A percentile compares a stretch with the other conserved stretches of the same genome.
These are phyloP conservation scores for Conops quadrifasciatus DNA, from an alignment of 2,888 invertebrate genomes.

Conservation along the genomic window DNA sequence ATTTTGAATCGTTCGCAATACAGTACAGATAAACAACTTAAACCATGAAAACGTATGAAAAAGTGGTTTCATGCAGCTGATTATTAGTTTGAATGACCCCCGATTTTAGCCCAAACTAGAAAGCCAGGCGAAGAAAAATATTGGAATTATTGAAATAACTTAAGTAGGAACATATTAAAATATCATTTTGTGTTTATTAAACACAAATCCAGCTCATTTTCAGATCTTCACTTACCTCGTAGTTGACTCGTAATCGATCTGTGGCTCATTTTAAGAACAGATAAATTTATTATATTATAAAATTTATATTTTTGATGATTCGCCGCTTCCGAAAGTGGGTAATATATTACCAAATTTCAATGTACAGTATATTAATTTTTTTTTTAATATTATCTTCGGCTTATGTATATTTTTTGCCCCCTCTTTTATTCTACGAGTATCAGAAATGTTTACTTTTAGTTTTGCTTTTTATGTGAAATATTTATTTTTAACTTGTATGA, in stretches of 20 bases:
- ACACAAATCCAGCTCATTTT: background rate
- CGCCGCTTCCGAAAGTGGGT: background rate
- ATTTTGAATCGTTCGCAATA: no score
- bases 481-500: background rate
- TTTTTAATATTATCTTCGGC: background rate
- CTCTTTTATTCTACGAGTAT: background rate
- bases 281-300: background rate
- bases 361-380: background rate
- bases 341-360: background rate
- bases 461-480: background rate
- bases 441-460: background rate
- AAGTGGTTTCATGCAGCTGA: no score
- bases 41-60: no score
- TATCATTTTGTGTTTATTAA: no score
- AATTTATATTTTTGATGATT: background rate
- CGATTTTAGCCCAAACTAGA: no score
- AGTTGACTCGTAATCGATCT: constrained; percentile 60
- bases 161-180: no score
- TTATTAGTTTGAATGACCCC: no score
- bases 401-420: background rate
- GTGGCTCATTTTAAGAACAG: constrained; percentile 54
- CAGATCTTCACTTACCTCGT: constrained; percentile 55
- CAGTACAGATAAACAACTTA: no score
- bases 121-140: no score
- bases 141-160: no score